Base-by-base conservation (phyloP, 2,888 invertebrate species). In the Loripinus fragilis region DNA sequence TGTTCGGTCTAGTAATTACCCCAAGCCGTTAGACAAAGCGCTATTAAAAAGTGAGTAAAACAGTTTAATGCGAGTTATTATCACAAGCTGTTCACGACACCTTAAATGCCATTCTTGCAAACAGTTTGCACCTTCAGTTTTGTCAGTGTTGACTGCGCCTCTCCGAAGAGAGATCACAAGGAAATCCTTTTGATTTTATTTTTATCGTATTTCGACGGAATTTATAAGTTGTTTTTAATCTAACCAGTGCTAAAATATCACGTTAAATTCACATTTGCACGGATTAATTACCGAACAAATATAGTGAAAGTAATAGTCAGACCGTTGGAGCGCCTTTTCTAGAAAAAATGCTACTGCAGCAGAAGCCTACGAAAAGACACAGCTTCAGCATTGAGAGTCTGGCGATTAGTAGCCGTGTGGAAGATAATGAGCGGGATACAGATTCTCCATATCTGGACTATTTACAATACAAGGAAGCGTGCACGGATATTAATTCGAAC, bases 331-430 rank as follows among this genome's bases (percentile, higher is more conserved):
- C n/a, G 45, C 20, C 41, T 66, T 38, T 33, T 10, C 30, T n/a
- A 17, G 66, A 66, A 69, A 41, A 55, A 55, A 76, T 71, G 50
- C 25, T 74, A 35, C 45, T 73, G 12, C 65, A 66, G 42, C 48
- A 66, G 38, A 68, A 65, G 15, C 42, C 71, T 15, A 41, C 28
- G n/a, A 83, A 82, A 68, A 75, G 82, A 28, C 81, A 83, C 48
- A 81, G 84, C 68, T 87, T 85, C 70, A 83, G 84, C 2, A 75
- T 85, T 7, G 87, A 85, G 68, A 83, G 79, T 65, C 67, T 85
- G 60, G 84, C 85, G 10, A 71, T 83, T 41, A 85, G 85, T 74
- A 83, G 81, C 30, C 80, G 68, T 20, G 70, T 50, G 35, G 80
- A 83, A 7, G 65, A 72, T 3, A 67, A 48, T 17, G 41, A 41